These are phyloP conservation scores for Fragum fragum DNA, from an alignment of 2,888 invertebrate species.

Conservation along the genomic window DNA sequence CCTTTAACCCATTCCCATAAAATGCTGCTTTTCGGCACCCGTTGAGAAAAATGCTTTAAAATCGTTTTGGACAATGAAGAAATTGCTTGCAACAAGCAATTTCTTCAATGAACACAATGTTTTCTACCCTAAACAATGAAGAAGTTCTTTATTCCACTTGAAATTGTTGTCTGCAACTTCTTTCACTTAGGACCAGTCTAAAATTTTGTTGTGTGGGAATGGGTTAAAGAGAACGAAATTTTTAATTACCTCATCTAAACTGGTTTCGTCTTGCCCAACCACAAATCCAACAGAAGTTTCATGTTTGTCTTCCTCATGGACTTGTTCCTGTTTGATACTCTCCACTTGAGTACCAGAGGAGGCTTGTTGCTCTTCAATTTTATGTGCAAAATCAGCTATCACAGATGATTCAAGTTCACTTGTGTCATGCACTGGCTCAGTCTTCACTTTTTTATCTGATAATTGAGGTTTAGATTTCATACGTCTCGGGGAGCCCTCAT, in stretches of 20 bases:
- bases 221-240: too few relatives aligned
- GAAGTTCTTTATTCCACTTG: too few relatives aligned
- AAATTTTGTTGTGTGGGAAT: too few relatives aligned
- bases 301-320: slow-evolving; percentile 60
- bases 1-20: too few relatives aligned
- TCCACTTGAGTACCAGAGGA: background rate
- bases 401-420: slow-evolving; percentile 56
- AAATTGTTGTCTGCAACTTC: too few relatives aligned
- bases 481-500: slow-evolving; percentile 88
- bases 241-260: slow-evolving; percentile 56
- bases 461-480: slow-evolving; percentile 35
- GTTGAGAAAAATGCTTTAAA: too few relatives aligned
- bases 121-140: too few relatives aligned
- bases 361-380: slow-evolving; percentile 29
- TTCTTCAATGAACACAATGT: too few relatives aligned
- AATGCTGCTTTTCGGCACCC: too few relatives aligned
- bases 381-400: slow-evolving; percentile 60
- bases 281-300: slow-evolving; percentile 87
- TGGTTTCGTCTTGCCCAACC: slow-evolving; percentile 90
- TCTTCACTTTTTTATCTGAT: slow-evolving; percentile 35
- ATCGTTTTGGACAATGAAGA: too few relatives aligned
- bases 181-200: too few relatives aligned
- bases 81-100: too few relatives aligned
- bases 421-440: slow-evolving; percentile 26
- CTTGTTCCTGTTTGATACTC: background rate